Evolutionary conservation across 2,888 invertebrate species (phyloP).

Genomic region (Platycheirus rosarum): DNA sequence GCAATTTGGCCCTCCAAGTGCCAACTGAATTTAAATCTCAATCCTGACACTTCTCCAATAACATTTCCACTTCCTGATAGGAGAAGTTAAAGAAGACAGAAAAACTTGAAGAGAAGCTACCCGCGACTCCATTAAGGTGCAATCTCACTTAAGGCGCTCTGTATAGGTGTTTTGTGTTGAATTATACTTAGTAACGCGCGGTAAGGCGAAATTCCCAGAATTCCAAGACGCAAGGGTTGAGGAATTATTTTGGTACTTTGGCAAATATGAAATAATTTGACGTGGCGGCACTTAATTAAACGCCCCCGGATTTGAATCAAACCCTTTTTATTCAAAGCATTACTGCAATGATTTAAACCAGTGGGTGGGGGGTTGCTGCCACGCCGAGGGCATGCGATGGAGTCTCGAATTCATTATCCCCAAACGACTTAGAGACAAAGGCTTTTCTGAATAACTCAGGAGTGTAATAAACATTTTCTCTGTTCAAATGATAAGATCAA

Average conservation of each 20-base stretch:
- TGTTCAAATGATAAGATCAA: constrained; percentile 71
- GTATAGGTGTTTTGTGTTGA: constrained; percentile 36
- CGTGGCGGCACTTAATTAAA: constrained; percentile 71
- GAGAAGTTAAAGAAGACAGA: constrained; percentile 6
- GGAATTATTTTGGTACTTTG: constrained; percentile 56
- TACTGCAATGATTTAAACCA: constrained; percentile 21
- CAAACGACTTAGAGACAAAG: constrained; percentile 63
- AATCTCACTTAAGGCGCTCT: constrained; percentile 25
- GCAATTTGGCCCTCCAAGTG: constrained; percentile 59
- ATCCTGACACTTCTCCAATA: constrained; percentile 30
- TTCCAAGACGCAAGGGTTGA: constrained; percentile 21
- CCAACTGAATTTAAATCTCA: constrained; percentile 61
- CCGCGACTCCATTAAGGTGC: constrained; percentile 43
- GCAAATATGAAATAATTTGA: constrained; percentile 73
- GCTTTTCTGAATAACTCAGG: constrained; percentile 67
- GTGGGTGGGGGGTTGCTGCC: not conserved
- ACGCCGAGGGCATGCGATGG: not conserved
- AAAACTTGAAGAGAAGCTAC: not conserved
- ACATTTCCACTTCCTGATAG: not conserved
- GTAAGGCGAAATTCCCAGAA: constrained; percentile 54
- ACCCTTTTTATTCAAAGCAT: constrained; percentile 46
- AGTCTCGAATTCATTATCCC: constrained; percentile 64
- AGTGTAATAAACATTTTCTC: constrained; percentile 69
- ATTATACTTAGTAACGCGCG: constrained; percentile 59
- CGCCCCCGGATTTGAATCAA: constrained; percentile 50